Conservation (phyloP, 2,113 vertebrate genomes). For the Etia nguti region DNA sequence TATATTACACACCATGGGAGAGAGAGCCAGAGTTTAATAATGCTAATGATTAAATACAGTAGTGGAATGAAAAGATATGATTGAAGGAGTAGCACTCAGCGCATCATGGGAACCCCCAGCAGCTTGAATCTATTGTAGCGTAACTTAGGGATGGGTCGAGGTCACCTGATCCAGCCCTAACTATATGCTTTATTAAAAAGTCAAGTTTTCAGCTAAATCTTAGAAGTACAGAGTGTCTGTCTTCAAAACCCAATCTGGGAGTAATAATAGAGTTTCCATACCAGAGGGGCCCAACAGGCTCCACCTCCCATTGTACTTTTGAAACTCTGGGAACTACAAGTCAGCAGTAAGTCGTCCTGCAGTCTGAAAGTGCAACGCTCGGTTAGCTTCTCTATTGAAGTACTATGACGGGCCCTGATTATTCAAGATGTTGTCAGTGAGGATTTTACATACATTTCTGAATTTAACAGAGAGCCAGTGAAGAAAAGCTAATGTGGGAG, state of each 20-base stretch:
- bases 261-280: background rate
- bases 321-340: background rate
- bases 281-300: background rate
- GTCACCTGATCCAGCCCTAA: background rate
- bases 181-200: background rate
- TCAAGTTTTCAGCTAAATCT: background rate
- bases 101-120: background rate
- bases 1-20: background rate
- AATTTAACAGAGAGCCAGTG: background rate
- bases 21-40: background rate
- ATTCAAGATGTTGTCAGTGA: background rate
- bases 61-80: background rate
- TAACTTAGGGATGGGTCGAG: background rate
- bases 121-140: background rate
- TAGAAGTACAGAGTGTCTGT: background rate
- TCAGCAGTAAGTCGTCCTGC: background rate
- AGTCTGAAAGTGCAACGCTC: background rate
- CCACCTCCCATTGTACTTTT: background rate
- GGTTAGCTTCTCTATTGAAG: background rate
- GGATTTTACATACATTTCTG: background rate
- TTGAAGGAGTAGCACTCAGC: background rate
- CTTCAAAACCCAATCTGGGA: background rate
- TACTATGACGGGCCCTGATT: background rate
- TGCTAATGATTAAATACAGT: background rate
- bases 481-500: background rate